Base-by-base conservation (phyloP, 2,113 vertebrate genomes). In the Sinocyclocheilus maitianheensis region DNA sequence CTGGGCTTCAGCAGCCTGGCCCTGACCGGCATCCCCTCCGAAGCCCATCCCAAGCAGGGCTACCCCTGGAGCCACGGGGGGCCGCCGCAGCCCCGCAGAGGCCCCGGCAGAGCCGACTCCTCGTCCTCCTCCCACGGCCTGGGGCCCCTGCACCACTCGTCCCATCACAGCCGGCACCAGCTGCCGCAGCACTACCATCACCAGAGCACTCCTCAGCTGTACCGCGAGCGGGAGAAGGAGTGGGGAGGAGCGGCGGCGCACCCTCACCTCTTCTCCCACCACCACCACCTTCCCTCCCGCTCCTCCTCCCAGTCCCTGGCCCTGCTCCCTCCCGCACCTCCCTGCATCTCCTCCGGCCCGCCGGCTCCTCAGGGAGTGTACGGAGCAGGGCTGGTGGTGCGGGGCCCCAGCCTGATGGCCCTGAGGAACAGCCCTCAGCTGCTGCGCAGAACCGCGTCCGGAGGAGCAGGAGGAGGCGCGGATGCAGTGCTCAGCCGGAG, bases 391-490 rank as follows among this genome's bases (percentile, higher is more conserved):
- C 89, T 95, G 78, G 93, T 43, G 0, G 93, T 95, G 78, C 90
- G 95, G 0, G 94, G 93, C 22, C 94, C 96, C 24, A 95, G 94
- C 84, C 90, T 97, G 84, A 94, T 97, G 92, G 95, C 96, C 46
- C 94, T 97, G 91, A 95, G 97, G 80, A 97, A 97, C 91, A 97
- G 96, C 94, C 97, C 97, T 84, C 97, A 98, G 91, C 96, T 96
- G 5, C 91, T 97, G 76, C 94, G 96, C 88, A 95, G 96, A 91
- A 97, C 96, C 88, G 96, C 97, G 11, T 97, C 96, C 0, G 97
- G 97, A 89, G 87, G 95, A 89, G 93, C 95, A 4, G 94, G 92
- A 34, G 92, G 93, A 37, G 90, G 89, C 51, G 51, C 51, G 13
- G 96, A 96, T 37, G 95, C 95, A 58, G 96, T 92, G 5, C 92